Evolutionary conservation across 2,113 vertebrate genomes (phyloP), one percentile per base, ranked within the genome.

Genomic region (Callopanchax toddi): DNA sequence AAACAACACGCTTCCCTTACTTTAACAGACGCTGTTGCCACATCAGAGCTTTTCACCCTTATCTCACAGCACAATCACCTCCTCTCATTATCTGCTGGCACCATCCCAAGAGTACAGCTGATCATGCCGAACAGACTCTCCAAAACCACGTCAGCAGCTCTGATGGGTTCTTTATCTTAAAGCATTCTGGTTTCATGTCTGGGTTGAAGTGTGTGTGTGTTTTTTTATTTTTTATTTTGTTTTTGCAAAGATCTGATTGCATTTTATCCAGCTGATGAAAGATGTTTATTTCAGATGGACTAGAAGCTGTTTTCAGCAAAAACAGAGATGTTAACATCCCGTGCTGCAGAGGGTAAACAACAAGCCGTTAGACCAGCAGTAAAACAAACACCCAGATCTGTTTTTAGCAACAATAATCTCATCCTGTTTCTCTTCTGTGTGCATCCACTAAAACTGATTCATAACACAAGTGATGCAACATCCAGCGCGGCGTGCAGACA

Each of bases 21-120:
- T 86, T 65, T 20, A 79, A 82, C 85, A 45, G 74, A 67, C 68
- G 36, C 49, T 86, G 87, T 89, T 90, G 81, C 64, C 86, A 84
- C 72, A 87, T 82, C 87, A 79, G 64, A 82, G 57, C 62, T 53
- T 18, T 53, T 67, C 62, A 52, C 43, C 70, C 65, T 78, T 81
- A 86, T 87, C 86, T 40, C 49, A 44, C 29, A 22, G 42, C 11
- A 67, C 4, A 8, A 82, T 85, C 71, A 25, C 56, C 56, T 20
- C 55, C 10, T 20, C 67, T 65, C 65, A 59, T 78, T 69, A 76
- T 61, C 69, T 40, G 32, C 42, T 26, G 69, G 46, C 42, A 12
- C 1, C 20, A 53, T 63, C 26, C 1, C n/a, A 44, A 13, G 51
- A 50, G 40, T 20, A 12, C 36, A 26, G 62, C 1, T 9, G 68